Percentiles rank a stretch among this genome's conserved stretches.
Evolutionary conservation across 2,888 invertebrate genomes (phyloP).

Genomic region (Parnassius orleans): DNA sequence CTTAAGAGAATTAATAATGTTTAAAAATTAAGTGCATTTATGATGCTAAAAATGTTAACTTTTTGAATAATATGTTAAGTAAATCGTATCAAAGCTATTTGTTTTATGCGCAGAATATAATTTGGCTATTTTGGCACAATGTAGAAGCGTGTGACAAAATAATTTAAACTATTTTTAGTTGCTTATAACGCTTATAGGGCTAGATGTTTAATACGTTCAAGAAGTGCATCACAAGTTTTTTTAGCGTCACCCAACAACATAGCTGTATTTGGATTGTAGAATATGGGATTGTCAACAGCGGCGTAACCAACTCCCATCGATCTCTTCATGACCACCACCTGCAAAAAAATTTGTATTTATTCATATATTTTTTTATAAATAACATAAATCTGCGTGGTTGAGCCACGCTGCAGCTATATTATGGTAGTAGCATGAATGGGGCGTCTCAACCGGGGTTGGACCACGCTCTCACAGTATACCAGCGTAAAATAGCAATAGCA

Average conservation of each 20-base stretch:
- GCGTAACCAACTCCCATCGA: conserved; percentile 94
- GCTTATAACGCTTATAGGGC: conserved; percentile 39
- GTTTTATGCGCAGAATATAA: not conserved
- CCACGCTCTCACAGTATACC: too few relatives aligned
- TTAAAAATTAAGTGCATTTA: not conserved
- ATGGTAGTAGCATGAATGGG: too few relatives aligned
- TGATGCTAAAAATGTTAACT: not conserved
- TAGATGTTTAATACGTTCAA: conserved; percentile 82
- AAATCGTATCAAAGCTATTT: not conserved
- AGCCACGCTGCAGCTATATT: too few relatives aligned
- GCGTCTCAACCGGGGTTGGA: too few relatives aligned
- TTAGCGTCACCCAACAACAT: conserved; percentile 96
- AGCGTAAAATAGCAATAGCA: too few relatives aligned
- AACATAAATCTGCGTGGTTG: too few relatives aligned
- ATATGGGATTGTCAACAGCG: conserved; percentile 95
- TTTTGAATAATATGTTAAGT: not conserved
- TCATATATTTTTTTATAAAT: too few relatives aligned
- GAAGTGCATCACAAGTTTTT: conserved; percentile 92
- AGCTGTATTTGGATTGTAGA: conserved; percentile 92
- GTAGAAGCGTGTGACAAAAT: too few relatives aligned
- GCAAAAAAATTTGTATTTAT: conserved; percentile 11
- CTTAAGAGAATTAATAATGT: not conserved
- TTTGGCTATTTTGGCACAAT: not conserved
- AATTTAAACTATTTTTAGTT: too few relatives aligned
- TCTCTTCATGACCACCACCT: conserved; percentile 95